Evolutionary conservation across 2,888 invertebrate species (phyloP).

Genomic region (Aethes cnicana): DNA sequence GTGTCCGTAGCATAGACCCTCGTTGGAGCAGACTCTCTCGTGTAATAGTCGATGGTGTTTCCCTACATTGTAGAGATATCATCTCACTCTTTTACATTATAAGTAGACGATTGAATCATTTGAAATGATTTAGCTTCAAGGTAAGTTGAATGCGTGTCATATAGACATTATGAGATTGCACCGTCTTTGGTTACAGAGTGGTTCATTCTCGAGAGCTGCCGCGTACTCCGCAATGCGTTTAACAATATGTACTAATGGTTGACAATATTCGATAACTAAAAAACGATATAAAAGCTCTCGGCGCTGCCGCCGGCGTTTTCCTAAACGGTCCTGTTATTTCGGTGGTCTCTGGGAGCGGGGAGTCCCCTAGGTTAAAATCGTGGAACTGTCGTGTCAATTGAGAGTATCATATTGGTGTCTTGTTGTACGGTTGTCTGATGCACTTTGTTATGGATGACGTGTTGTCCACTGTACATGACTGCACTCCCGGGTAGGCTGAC

Average conservation of each 20-base stretch:
- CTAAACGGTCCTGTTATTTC: conserved; percentile 10
- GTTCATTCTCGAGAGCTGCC: conserved; percentile 51
- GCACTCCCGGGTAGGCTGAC: conserved; percentile 70
- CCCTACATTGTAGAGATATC: conserved; percentile 14
- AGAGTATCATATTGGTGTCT: conserved; percentile 58
- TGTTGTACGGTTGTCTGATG: conserved; percentile 37
- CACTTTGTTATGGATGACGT: conserved; percentile 48
- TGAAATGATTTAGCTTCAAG: background rate
- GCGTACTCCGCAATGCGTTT: conserved; percentile 72
- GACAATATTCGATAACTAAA: conserved; percentile 50
- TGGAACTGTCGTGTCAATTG: conserved; percentile 48
- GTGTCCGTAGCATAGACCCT: conserved; percentile 63
- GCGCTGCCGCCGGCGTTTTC: background rate
- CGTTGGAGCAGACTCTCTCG: too few relatives aligned
- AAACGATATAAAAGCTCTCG: conserved; percentile 31
- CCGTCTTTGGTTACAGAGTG: background rate
- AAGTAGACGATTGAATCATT: background rate
- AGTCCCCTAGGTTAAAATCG: conserved; percentile 17
- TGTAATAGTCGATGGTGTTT: conserved; percentile 28
- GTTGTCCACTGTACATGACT: conserved; percentile 70
- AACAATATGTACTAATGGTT: conserved; percentile 75
- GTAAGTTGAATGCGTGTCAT: conserved; percentile 11
- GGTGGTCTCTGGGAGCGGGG: conserved; percentile 17
- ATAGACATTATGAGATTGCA: background rate
- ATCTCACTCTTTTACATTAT: conserved; percentile 2